Evolutionary conservation across 2,113 vertebrate genomes (phyloP).

Genomic region (Brienomyrus longianalis): DNA sequence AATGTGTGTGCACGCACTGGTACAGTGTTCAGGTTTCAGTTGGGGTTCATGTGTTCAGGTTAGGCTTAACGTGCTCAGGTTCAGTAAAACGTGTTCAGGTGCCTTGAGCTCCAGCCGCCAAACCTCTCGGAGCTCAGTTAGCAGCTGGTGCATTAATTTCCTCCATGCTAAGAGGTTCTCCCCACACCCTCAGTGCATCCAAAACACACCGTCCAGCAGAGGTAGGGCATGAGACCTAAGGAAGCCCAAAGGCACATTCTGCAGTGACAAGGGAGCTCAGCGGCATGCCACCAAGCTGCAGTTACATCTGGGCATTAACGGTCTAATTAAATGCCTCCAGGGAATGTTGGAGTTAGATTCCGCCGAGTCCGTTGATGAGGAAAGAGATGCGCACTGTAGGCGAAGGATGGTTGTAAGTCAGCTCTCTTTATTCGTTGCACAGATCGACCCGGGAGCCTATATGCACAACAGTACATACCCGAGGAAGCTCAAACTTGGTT

Average conservation of each 20-base stretch:
- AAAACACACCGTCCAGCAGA: neutral
- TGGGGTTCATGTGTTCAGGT: neutral
- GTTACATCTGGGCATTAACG: neutral
- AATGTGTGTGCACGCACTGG: neutral
- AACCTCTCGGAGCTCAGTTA: neutral
- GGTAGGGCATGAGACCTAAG: neutral
- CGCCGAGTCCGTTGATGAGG: too few species aligned
- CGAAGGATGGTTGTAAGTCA: too few species aligned
- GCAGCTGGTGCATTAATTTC: neutral
- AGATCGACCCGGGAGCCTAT: too few species aligned
- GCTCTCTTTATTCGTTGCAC: too few species aligned
- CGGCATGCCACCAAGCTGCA: neutral
- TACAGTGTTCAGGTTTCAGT: neutral
- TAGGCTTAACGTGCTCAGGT: neutral
- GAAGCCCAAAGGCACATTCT: neutral
- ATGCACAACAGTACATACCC: too few species aligned
- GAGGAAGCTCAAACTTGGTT: too few species aligned
- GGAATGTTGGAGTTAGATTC: too few species aligned
- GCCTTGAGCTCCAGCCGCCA: neutral
- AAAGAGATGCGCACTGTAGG: too few species aligned
- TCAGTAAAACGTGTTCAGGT: neutral
- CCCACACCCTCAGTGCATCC: neutral
- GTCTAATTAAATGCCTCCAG: neutral
- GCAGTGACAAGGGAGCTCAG: neutral
- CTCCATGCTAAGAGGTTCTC: neutral